Percentiles rank a stretch among this genome's conserved stretches.
phyloP scores from a whole-genome alignment of 2,888 invertebrate genomes.

The Noctuana brunneofusca region DNA sequence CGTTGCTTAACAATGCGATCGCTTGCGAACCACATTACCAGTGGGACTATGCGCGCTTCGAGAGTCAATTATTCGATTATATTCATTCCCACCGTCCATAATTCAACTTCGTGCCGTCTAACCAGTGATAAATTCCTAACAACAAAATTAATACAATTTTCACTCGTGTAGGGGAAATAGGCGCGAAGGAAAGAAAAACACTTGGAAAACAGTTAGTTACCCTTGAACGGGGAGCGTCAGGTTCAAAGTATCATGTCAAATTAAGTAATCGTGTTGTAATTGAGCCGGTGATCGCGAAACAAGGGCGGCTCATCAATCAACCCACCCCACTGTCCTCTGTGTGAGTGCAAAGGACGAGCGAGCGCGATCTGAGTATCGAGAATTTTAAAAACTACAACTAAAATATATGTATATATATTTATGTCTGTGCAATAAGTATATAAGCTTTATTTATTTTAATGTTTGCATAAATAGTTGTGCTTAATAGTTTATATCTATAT shows the following conservation, averaged over 20 bases:
- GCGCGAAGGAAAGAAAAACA: constrained; percentile 28
- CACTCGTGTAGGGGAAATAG: constrained; percentile 7
- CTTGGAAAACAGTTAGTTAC: constrained; percentile 44
- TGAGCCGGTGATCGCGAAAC: constrained; percentile 71
- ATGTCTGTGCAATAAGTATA: no score
- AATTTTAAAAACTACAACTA: no score
- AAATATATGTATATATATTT: no score
- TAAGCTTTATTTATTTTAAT: no score
- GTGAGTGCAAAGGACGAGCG: constrained; percentile 36
- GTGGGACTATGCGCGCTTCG: no score
- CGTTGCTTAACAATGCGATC: no score
- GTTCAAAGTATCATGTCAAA: constrained; percentile 72
- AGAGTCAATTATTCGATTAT: background rate
- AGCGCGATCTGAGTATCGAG: constrained; percentile 35
- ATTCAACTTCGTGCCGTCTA: background rate
- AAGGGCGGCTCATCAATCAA: constrained; percentile 77
- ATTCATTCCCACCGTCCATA: background rate
- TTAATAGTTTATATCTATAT: no score
- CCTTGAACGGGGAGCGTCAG: constrained; percentile 50
- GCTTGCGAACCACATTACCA: no score
- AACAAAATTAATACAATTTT: constrained; percentile 16
- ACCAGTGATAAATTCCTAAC: constrained; percentile 5
- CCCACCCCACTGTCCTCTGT: constrained; percentile 51
- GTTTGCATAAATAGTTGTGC: no score
- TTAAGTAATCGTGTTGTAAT: constrained; percentile 77